Base-by-base conservation (phyloP, 2,888 invertebrate genomes). In the Frankliniella intonsa region DNA sequence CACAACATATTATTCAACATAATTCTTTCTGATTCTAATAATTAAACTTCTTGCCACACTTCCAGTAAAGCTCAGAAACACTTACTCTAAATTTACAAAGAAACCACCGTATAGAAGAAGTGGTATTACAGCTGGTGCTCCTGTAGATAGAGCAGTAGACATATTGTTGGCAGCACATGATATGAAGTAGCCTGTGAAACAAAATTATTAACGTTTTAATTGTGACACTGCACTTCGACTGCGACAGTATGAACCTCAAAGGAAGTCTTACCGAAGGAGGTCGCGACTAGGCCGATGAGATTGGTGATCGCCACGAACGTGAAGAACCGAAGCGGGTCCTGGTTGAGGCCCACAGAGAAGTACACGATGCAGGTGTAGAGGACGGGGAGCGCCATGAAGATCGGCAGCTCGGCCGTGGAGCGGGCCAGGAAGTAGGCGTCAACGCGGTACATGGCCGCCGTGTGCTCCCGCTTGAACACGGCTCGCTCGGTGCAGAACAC, bases 21-120 rank as follows among this genome's bases (percentile, higher is more conserved):
- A 19, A 3, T 11, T 25, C 50, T 38, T n/a, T 81, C 8, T 49
- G 19, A 55, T 25, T 17, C 50, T 3, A 38, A 38, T 2, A 38
- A 38, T 2, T 3, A 38, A 38, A 38, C 38, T 5, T 38, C 38
- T 19, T 19, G 49, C 22, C 80, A 80, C n/a, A n/a, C n/a, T n/a
- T 38, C 12, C 7, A 49, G 12, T 51, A 25, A 10, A 14, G 14
- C 19, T 27, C 50, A 55, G 5, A 9, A 51, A 25, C 82, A 88
- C 91, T 90, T 90, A 95, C 93, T 93, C 94, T 27, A 94, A 92
- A 87, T 98, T 98, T 80, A 98, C 90, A 89, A 97, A 97, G 90
- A 97, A 97, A 80, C 98, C 98, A 83, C 98, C 98, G 87, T 98
- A 98, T 25, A 99, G 89, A 88, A 98, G 90, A 88, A 98, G 94